A percentile compares a stretch with the other conserved stretches of the same genome.
phyloP scores from a whole-genome alignment of 1,140 invertebrate genomes.

The Plectrocnemia conspersa region DNA sequence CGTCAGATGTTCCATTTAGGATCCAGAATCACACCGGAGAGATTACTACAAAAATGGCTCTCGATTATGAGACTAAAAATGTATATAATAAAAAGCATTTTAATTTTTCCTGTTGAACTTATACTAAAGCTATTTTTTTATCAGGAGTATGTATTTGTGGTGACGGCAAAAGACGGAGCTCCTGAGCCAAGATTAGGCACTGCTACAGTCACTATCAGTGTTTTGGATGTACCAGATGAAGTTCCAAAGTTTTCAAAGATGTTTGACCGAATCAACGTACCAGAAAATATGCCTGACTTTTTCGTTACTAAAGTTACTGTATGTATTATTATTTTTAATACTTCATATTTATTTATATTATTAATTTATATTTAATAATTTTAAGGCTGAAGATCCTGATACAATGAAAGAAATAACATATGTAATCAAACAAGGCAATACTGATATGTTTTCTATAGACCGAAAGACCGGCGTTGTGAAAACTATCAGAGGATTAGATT shows the following conservation, averaged over 20 bases:
- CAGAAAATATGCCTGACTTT: constrained; percentile 76
- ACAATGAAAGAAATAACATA: constrained; percentile 78
- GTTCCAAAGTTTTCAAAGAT: constrained; percentile 71
- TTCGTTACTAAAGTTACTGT: constrained; percentile 67
- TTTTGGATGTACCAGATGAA: constrained; percentile 76
- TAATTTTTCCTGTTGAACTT: neutral
- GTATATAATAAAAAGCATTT: constrained; percentile 49
- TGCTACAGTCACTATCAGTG: constrained; percentile 75
- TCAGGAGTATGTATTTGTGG: constrained; percentile 74
- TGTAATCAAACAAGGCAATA: constrained; percentile 71
- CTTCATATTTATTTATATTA: constrained; percentile 4
- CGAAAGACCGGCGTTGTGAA: constrained; percentile 71
- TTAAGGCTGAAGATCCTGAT: constrained; percentile 65
- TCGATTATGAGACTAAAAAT: constrained; percentile 80
- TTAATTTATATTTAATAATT: neutral
- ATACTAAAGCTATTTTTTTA: constrained; percentile 27
- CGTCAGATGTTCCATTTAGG: constrained; percentile 69
- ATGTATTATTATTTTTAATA: constrained; percentile 12
- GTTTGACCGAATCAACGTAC: constrained; percentile 70
- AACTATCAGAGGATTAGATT: constrained; percentile 71
- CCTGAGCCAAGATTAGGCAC: constrained; percentile 79
- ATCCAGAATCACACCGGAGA: constrained; percentile 76
- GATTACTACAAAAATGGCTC: constrained; percentile 66
- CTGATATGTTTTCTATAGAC: constrained; percentile 77
- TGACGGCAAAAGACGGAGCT: constrained; percentile 84